Base-by-base conservation (phyloP, 2,797 vertebrate genomes). In the Molossus alvarezi region DNA sequence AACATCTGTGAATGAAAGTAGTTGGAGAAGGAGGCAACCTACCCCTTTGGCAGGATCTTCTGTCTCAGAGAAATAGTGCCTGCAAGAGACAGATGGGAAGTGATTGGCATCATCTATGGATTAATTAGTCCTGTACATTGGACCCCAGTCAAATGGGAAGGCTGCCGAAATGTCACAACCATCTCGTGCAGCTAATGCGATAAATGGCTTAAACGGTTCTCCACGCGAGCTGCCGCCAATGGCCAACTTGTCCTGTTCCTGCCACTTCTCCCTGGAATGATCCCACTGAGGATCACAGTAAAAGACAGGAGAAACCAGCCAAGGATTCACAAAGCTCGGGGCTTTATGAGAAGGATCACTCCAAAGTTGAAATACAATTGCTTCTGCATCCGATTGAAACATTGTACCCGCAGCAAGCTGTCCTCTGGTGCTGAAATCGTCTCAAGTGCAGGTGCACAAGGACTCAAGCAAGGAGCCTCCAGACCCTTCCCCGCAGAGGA, bases 91-190 rank as follows among this genome's bases (percentile, higher is more conserved):
- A 97, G 94, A 58, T 21, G 57, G 92, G 65, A 96, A n/a, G 21
- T 23, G 73, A 73, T 85, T 91, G 62, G 55, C 20, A 23, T 65
- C 5, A 0, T 93, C 93, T 62, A 29, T 13, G 64, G 82, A 91
- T 97, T 88, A 92, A 96, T 97, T 94, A 92, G 69, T 18, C 11
- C 55, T 62, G 58, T 25, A 55, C 25, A 0, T 1, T 85, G 69
- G 91, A 82, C 67, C 57, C 86, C 55, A n/a, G 65, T 20, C 11
- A 72, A 45, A 58, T 60, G 95, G 95, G 77, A 90, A 91, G 91
- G 25, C 86, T 73, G 33, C 88, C 20, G 29, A 58, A 5, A 0
- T 67, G 91, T 60, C 94, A 58, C 83, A 58, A 6, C 29, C 6
- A 82, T 33, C 48, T n/a, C 21, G 23, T n/a, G 81, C 20, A 23